Evolutionary conservation across 2,888 invertebrate genomes (phyloP).

Genomic region (Pseudococcus longispinus): DNA sequence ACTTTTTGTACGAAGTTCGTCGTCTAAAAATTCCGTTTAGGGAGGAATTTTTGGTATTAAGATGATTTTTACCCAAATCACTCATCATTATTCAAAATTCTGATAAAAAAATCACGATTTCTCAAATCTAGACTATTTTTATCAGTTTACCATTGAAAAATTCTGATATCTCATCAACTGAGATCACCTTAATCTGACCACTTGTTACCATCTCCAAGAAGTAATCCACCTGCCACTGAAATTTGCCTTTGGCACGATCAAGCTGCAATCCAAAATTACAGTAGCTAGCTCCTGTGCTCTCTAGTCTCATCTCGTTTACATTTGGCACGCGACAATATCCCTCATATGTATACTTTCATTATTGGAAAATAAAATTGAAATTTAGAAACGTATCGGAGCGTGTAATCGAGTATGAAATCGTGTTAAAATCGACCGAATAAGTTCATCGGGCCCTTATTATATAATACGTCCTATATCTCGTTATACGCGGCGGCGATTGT

Average conservation of each 20-base stretch:
- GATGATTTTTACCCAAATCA: too few relatives aligned
- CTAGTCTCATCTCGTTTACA: neutral
- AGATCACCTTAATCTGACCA: too few relatives aligned
- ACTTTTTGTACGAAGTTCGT: too few relatives aligned
- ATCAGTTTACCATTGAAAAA: too few relatives aligned
- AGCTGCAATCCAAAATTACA: neutral
- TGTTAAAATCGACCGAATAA: neutral
- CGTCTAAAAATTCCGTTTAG: too few relatives aligned
- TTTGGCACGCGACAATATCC: neutral
- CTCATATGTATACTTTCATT: neutral
- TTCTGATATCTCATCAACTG: too few relatives aligned
- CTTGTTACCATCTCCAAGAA: too few relatives aligned
- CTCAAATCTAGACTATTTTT: too few relatives aligned
- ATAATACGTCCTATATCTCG: neutral
- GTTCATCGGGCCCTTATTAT: neutral
- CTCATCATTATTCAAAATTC: too few relatives aligned
- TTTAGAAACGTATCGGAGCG: neutral
- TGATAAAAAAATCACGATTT: too few relatives aligned
- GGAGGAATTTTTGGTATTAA: too few relatives aligned
- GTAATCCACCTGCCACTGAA: neutral
- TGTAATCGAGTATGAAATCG: conserved; percentile 17
- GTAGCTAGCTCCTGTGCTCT: neutral
- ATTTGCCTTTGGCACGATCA: neutral
- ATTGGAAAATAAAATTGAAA: neutral
- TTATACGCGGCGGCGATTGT: neutral